Evolutionary conservation across 2,888 invertebrate species (phyloP).

Genomic region (Himalopsyche tibetana): DNA sequence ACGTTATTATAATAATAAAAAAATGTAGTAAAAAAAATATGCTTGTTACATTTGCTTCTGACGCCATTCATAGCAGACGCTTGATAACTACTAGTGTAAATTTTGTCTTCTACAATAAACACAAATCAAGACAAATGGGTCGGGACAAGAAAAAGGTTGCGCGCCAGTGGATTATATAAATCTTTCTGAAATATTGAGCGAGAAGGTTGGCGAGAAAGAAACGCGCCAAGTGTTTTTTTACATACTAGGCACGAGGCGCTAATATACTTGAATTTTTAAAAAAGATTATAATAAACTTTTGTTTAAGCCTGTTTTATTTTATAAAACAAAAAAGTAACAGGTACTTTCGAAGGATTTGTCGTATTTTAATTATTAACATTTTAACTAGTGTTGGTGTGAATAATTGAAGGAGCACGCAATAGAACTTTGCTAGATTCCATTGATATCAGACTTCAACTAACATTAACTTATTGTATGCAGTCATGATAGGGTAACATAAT

Average conservation of each 20-base stretch:
- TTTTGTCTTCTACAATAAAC: not conserved
- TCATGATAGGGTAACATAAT: too few relatives aligned
- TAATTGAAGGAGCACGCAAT: too few relatives aligned
- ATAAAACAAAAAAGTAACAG: not conserved
- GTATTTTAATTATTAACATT: too few relatives aligned
- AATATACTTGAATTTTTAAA: not conserved
- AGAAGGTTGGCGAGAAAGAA: not conserved
- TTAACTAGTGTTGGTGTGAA: too few relatives aligned
- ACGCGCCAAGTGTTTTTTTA: not conserved
- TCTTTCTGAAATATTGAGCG: slow-evolving; percentile 8
- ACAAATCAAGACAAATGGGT: slow-evolving; percentile 30
- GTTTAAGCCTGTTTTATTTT: not conserved
- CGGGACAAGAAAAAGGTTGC: slow-evolving; percentile 21
- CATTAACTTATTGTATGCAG: too few relatives aligned
- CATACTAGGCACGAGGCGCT: not conserved
- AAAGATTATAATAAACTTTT: not conserved
- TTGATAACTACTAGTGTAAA: slow-evolving; percentile 26
- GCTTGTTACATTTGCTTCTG: not conserved
- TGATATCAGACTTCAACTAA: too few relatives aligned
- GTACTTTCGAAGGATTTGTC: not conserved
- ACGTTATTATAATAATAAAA: too few relatives aligned
- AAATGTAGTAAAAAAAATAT: not conserved
- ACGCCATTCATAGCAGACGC: not conserved
- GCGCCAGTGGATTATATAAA: slow-evolving; percentile 21
- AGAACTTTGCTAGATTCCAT: too few relatives aligned